phyloP scores from a whole-genome alignment of 2,888 invertebrate species.

The Pristionchus mayeri region DNA sequence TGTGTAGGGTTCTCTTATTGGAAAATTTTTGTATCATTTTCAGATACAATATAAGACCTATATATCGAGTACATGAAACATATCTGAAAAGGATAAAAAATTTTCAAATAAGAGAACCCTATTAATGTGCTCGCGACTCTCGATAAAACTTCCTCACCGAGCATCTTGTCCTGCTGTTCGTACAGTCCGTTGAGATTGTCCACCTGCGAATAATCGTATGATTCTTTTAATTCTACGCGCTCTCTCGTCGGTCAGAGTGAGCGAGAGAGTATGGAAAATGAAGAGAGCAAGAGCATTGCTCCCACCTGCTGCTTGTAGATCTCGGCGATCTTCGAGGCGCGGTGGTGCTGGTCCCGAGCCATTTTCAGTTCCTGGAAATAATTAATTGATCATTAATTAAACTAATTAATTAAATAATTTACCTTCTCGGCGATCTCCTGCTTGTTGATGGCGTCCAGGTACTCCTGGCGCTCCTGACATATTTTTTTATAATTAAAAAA shows the following conservation, averaged over 20 bases:
- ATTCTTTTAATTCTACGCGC: no score
- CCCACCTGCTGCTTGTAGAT: slow-evolving; percentile 70
- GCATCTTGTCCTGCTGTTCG: slow-evolving; percentile 78
- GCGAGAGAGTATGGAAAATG: no score
- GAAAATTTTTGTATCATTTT: no score
- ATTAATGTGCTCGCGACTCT: no score
- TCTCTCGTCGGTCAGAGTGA: no score
- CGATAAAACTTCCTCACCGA: no score
- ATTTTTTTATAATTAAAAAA: not conserved
- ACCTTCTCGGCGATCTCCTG: slow-evolving; percentile 78
- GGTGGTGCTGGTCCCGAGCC: slow-evolving; percentile 75
- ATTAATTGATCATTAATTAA: not conserved
- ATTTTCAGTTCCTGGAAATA: slow-evolving; percentile 75
- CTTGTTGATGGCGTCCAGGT: slow-evolving; percentile 77
- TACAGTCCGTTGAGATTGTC: slow-evolving; percentile 78
- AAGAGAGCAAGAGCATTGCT: slow-evolving; percentile 56
- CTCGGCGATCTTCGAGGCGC: slow-evolving; percentile 75
- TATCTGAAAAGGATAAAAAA: no score
- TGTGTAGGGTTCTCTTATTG: no score
- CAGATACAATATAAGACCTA: no score
- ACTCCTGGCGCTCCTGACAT: slow-evolving; percentile 78
- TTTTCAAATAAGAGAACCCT: no score
- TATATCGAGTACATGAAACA: no score
- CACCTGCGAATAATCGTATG: not conserved
- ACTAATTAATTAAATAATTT: slow-evolving; percentile 14